These are phyloP conservation scores for Esperia sulphurella DNA, from an alignment of 2,888 invertebrate species.

Conservation along the genomic window DNA sequence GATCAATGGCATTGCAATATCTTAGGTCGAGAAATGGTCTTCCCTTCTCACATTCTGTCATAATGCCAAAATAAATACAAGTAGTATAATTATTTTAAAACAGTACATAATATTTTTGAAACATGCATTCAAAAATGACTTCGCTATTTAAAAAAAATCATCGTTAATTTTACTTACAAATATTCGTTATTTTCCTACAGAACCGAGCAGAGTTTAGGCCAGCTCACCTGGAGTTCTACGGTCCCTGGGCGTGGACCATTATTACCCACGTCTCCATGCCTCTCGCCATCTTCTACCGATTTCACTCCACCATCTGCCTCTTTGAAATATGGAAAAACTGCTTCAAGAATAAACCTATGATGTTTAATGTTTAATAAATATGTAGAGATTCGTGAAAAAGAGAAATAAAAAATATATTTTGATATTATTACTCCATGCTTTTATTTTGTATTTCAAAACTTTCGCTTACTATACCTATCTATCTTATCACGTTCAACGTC, in stretches of 20 bases:
- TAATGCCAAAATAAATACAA: no score
- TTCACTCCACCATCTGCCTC: conserved; percentile 94
- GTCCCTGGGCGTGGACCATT: conserved; percentile 94
- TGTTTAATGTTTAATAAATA: conserved; percentile 53
- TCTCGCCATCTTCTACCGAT: conserved; percentile 92
- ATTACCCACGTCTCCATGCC: conserved; percentile 95
- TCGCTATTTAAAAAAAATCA: no score
- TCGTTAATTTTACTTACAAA: background rate
- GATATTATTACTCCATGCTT: background rate
- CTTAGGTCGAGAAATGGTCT: no score
- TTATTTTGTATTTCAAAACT: no score
- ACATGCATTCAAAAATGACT: no score
- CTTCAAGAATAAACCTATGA: conserved; percentile 84
- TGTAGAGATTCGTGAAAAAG: background rate
- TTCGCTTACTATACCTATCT: no score
- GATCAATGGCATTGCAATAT: no score
- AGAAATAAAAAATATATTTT: background rate
- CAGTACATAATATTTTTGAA: no score
- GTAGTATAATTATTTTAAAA: no score
- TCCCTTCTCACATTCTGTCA: no score
- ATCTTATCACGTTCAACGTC: no score
- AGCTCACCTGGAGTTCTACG: conserved; percentile 89
- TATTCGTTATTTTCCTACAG: conserved; percentile 41
- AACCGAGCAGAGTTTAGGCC: conserved; percentile 90
- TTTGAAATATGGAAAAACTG: conserved; percentile 96